Evolutionary conservation across 1,140 invertebrate genomes (phyloP).

Genomic region (Dryas iulia): DNA sequence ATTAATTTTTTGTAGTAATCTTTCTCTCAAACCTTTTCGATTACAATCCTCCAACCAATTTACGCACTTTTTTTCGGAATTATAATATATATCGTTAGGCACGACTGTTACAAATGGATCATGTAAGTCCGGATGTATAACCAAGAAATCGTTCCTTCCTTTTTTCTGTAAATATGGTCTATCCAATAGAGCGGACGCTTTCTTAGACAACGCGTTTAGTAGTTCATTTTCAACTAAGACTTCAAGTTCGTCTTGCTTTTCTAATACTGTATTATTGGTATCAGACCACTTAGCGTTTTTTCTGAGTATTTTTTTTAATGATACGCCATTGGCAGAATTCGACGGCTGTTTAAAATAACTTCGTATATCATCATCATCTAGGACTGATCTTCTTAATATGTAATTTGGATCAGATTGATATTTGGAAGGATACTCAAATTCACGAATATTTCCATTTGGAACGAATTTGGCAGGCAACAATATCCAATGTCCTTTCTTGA

Average conservation of each 20-base stretch:
- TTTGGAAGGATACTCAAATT: not conserved
- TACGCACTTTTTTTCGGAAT: constrained; percentile 60
- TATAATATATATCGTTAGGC: constrained; percentile 64
- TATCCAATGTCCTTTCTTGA: not conserved
- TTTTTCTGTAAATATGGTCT: constrained; percentile 47
- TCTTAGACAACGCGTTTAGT: constrained; percentile 37
- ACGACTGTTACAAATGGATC: constrained; percentile 51
- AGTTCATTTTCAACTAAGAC: constrained; percentile 48
- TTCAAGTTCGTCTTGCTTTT: constrained; percentile 28
- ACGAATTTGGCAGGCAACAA: not conserved
- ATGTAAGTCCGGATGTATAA: constrained; percentile 32
- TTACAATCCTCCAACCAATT: constrained; percentile 69
- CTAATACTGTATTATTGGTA: not conserved
- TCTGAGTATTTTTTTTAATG: constrained; percentile 27
- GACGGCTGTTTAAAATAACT: constrained; percentile 5
- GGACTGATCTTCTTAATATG: not conserved
- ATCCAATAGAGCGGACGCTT: constrained; percentile 44
- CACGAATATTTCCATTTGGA: not conserved
- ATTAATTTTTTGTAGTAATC: constrained; percentile 40
- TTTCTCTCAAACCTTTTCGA: constrained; percentile 43
- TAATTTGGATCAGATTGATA: not conserved
- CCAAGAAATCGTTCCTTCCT: constrained; percentile 53
- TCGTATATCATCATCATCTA: not conserved
- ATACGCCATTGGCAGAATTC: not conserved
- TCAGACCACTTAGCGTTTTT: not conserved